phyloP scores from a whole-genome alignment of 2,888 invertebrate species.

The Embidobia sp. region DNA sequence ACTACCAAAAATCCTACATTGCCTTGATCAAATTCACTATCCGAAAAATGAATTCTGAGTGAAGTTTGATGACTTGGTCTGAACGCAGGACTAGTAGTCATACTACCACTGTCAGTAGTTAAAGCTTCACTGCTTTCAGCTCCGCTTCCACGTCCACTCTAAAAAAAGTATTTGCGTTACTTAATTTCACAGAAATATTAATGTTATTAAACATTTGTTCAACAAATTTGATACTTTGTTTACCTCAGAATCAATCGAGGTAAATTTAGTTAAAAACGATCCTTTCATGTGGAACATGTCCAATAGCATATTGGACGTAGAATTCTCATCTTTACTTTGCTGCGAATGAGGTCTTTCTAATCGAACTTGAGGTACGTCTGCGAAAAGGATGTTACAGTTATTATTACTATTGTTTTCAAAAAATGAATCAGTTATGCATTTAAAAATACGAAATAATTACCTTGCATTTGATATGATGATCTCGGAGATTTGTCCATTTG shows the following conservation, averaged over 20 bases:
- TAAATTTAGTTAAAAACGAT: slow-evolving; percentile 92
- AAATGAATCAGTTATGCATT: neutral
- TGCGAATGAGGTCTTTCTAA: slow-evolving; percentile 84
- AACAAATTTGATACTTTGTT: slow-evolving; percentile 73
- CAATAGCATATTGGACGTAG: slow-evolving; percentile 95
- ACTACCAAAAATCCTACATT: slow-evolving; percentile 91
- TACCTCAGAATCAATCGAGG: slow-evolving; percentile 95
- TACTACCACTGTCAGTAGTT: slow-evolving; percentile 88
- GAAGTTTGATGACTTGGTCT: slow-evolving; percentile 87
- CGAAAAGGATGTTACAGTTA: slow-evolving; percentile 4
- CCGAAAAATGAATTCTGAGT: slow-evolving; percentile 95
- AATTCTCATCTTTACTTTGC: slow-evolving; percentile 83
- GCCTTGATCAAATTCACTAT: slow-evolving; percentile 95
- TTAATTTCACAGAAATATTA: no score
- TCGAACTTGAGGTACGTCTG: slow-evolving; percentile 85
- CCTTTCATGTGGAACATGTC: slow-evolving; percentile 97
- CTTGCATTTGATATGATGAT: slow-evolving; percentile 82
- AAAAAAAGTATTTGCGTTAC: slow-evolving; percentile 15
- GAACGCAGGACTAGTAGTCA: slow-evolving; percentile 90
- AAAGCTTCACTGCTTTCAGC: slow-evolving; percentile 78
- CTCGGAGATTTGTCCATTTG: slow-evolving; percentile 84
- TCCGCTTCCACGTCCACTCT: slow-evolving; percentile 75
- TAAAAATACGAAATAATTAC: no score
- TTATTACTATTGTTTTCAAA: slow-evolving; percentile 4
- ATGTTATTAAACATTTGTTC: no score